phyloP scores from a whole-genome alignment of 2,797 vertebrate species.

The Cynopterus sphinx region DNA sequence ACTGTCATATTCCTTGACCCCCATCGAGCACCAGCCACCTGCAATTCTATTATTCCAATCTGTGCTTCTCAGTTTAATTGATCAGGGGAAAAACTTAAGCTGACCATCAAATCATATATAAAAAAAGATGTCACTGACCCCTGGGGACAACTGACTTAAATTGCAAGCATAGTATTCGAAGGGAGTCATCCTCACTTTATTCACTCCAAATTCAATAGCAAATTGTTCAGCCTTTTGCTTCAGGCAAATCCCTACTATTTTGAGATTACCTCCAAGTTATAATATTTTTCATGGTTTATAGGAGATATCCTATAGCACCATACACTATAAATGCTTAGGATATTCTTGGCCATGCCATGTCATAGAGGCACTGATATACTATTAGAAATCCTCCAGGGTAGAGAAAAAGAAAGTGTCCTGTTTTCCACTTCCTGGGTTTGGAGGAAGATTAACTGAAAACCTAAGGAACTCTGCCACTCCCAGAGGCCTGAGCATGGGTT shows the following conservation, averaged over 20 bases:
- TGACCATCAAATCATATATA: not conserved
- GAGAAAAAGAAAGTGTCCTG: not conserved
- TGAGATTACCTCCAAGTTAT: not conserved
- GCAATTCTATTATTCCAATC: not conserved
- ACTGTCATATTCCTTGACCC: not conserved
- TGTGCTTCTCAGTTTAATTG: not conserved
- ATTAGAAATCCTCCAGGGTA: not conserved
- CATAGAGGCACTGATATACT: not conserved
- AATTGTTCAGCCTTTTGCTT: not conserved
- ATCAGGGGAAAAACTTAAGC: not conserved
- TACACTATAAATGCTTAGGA: not conserved
- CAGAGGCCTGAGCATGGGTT: not conserved
- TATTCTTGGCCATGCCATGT: not conserved
- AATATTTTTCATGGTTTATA: not conserved
- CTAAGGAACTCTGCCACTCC: not conserved
- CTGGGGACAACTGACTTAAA: not conserved
- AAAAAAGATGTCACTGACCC: not conserved
- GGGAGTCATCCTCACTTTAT: not conserved
- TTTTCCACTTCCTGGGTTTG: not conserved
- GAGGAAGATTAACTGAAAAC: not conserved
- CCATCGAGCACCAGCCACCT: not conserved
- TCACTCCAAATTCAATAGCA: not conserved
- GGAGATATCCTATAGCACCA: not conserved
- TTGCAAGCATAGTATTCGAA: not conserved
- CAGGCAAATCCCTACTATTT: not conserved